These are phyloP conservation scores for Achatina immaculata DNA, from an alignment of 1,140 invertebrate genomes.

Conservation along the genomic window DNA sequence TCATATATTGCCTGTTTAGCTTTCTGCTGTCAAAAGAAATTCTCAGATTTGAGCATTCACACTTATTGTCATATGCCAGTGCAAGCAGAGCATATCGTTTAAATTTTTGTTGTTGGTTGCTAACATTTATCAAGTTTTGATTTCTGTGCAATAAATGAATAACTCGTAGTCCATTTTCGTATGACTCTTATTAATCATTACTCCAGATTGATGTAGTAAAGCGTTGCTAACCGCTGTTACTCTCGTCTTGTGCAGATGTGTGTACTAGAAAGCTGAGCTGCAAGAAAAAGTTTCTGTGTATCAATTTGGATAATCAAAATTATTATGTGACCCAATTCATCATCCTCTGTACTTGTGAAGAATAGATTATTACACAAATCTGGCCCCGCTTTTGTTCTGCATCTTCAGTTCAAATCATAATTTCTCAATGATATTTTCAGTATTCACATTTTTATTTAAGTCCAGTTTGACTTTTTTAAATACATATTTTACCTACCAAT, in stretches of 20 bases:
- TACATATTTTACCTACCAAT: neutral
- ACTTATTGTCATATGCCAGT: neutral
- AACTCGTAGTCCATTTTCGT: conserved; percentile 31
- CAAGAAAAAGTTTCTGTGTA: no score
- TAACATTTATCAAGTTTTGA: conserved; percentile 19
- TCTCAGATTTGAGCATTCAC: neutral
- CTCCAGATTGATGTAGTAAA: neutral
- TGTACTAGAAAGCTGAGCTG: no score
- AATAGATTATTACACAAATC: no score
- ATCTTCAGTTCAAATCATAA: neutral
- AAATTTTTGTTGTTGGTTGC: neutral
- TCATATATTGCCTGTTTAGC: no score
- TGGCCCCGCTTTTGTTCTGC: no score
- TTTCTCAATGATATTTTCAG: conserved; percentile 6
- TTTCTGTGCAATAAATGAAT: conserved; percentile 37
- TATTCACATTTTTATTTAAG: conserved; percentile 1
- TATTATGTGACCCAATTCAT: no score
- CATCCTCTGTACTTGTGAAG: no score
- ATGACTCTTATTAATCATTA: neutral
- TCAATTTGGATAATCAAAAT: no score
- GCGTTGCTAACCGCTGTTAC: neutral
- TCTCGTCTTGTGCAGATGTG: no score
- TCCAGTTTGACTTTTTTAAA: neutral
- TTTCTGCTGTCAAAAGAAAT: neutral
- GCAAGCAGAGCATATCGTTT: neutral